Percentiles rank a stretch among this genome's conserved stretches.
These are phyloP conservation scores for Penaeus japonicus DNA, from an alignment of 1,140 invertebrate genomes.

Conservation along the genomic window DNA sequence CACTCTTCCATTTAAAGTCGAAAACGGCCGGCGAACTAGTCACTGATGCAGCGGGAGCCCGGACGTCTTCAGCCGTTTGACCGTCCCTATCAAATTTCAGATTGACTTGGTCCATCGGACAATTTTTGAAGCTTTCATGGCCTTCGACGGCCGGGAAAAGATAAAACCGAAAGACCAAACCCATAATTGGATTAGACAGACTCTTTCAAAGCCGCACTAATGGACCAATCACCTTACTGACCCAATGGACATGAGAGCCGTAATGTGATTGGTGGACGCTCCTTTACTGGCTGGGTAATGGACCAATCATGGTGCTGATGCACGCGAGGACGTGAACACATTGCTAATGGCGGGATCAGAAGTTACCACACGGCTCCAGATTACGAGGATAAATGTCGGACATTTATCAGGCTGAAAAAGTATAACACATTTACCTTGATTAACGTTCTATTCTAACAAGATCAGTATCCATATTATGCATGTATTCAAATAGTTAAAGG, in stretches of 20 bases:
- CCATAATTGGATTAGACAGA: slow-evolving; percentile 25
- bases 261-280: slow-evolving; percentile 54
- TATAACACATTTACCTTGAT: slow-evolving; percentile 33
- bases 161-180: not conserved
- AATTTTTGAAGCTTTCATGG: too few species aligned
- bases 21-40: not conserved
- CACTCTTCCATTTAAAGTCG: not conserved
- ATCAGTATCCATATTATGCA: slow-evolving; percentile 38
- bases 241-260: slow-evolving; percentile 52
- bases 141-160: not conserved
- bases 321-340: slow-evolving; percentile 49
- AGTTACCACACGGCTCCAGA: slow-evolving; percentile 34
- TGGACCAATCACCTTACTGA: slow-evolving; percentile 49
- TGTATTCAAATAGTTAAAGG: not conserved
- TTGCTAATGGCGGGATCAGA: slow-evolving; percentile 47
- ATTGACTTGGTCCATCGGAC: too few species aligned
- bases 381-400: slow-evolving; percentile 8
- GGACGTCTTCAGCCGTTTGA: too few species aligned
- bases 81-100: too few species aligned
- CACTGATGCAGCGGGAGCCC: too few species aligned
- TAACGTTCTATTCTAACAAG: slow-evolving; percentile 31
- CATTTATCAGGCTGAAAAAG: slow-evolving; percentile 38
- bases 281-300: slow-evolving; percentile 55
- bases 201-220: slow-evolving; percentile 31
- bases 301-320: slow-evolving; percentile 53